These are phyloP conservation scores for Peucedramus taeniatus DNA, from an alignment of 2,113 vertebrate species.

Conservation along the genomic window DNA sequence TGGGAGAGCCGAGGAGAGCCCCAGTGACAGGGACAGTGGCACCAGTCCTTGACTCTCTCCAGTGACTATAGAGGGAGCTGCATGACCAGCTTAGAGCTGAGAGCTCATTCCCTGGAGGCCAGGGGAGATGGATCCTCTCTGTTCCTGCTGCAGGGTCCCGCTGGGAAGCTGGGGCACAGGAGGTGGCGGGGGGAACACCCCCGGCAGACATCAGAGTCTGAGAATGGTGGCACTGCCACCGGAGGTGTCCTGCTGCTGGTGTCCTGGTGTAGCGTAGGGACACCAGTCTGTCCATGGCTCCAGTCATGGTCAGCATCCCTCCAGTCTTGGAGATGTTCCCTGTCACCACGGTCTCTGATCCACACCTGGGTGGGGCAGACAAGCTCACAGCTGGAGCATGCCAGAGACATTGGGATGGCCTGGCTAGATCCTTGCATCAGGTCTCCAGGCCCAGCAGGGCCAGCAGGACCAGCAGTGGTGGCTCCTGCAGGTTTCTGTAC, in stretches of 20 bases:
- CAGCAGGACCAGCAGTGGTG: not conserved
- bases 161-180: not conserved
- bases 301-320: not conserved
- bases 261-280: rapidly evolving
- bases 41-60: not conserved
- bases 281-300: not conserved
- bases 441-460: not conserved
- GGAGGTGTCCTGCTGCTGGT: not conserved
- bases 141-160: not conserved
- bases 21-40: not conserved
- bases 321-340: not conserved
- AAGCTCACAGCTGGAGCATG: not conserved
- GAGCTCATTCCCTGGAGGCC: not conserved
- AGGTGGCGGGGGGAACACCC: rapidly evolving
- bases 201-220: rapidly evolving
- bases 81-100: not conserved
- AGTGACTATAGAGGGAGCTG: conserved; percentile 64
- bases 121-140: not conserved
- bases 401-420: not conserved
- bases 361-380: not conserved
- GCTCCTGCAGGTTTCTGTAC: not conserved
- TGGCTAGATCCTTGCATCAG: not conserved
- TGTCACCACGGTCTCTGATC: rapidly evolving
- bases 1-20: not conserved
- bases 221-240: not conserved